Percentiles rank a stretch among this genome's conserved stretches.
Evolutionary conservation across 2,888 invertebrate species (phyloP).

Genomic region (Xanthorhoe designata): DNA sequence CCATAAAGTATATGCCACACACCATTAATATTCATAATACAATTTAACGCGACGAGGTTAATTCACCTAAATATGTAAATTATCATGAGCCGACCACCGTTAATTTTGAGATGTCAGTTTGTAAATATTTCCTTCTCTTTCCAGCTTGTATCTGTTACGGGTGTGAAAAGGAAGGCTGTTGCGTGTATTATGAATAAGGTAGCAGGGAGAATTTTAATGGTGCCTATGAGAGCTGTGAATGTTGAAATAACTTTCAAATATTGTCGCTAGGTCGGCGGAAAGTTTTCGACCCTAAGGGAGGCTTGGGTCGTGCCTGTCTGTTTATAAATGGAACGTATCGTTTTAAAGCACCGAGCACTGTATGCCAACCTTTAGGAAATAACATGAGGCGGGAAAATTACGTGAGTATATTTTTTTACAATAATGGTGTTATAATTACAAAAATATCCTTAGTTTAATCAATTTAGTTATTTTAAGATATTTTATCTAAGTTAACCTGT

Average conservation of each 20-base stretch:
- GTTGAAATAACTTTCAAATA: conserved; percentile 86
- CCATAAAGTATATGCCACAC: conserved; percentile 72
- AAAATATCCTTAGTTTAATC: too few relatives aligned
- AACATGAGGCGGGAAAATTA: not conserved
- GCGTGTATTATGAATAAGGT: conserved; percentile 83
- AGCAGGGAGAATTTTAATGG: conserved; percentile 85
- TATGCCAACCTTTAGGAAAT: conserved; percentile 51
- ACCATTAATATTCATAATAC: conserved; percentile 85
- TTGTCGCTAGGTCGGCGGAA: conserved; percentile 85
- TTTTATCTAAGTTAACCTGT: too few relatives aligned
- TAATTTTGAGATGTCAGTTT: conserved; percentile 83
- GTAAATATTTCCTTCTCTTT: conserved; percentile 72
- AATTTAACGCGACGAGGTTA: conserved; percentile 85
- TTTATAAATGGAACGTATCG: conserved; percentile 83
- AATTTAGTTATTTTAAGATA: too few relatives aligned
- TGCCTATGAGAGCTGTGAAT: conserved; percentile 86
- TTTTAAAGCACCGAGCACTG: conserved; percentile 70
- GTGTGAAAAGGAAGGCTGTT: conserved; percentile 59
- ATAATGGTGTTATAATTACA: too few relatives aligned
- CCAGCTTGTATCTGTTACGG: conserved; percentile 41
- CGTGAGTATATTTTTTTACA: not conserved
- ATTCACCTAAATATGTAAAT: conserved; percentile 87
- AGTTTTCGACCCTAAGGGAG: conserved; percentile 81
- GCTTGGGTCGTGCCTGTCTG: conserved; percentile 75
- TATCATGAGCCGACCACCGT: conserved; percentile 86